Base-by-base conservation (phyloP, 1,140 invertebrate genomes). In the Drosophila littoralis region DNA sequence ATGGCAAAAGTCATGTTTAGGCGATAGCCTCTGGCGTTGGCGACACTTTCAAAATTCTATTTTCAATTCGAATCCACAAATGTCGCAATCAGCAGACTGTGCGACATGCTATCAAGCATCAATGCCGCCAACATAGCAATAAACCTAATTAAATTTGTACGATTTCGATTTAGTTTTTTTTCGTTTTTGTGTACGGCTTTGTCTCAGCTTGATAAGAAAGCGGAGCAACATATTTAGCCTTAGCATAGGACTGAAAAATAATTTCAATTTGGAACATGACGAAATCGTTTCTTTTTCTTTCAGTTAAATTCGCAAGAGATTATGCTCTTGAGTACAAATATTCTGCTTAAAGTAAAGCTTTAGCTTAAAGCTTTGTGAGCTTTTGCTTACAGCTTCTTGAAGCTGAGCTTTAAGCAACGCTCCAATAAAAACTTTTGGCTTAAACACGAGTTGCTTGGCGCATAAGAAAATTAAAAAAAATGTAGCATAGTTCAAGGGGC, bases 81-180 rank as follows among this genome's bases (percentile, higher is more conserved):
- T 89, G 77, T 81, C 84, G 64, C 79, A 88, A 88, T 88, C 84
- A 89, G 79, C 70, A 46, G 61, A 51, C 55, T 45, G 4, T 28
- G 54, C 42, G 73, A 38, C 65, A 81, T 79, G 82, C 82, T 86
- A 86, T 88, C 83, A 82, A 82, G 54, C 78, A 59, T 75, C 77
- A 88, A 84, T 84, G 84, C 77, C 84, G 84, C 77, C 84, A 88
- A 88, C 84, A 89, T 88, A 84, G 84, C 84, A 88, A 88, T 84
- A 84, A 77, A 82, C 75, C 84, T 89, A 88, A 89, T 89, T 88
- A 88, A 88, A 77, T 79, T 70, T 88, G 54, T 61, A 75, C 57
- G 81, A 78, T 85, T 73, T 60, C 28, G 43, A 57, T 36, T 52
- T 51, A 33, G 48, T 33, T 50, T 50, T 12, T 33, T 12, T 33